Base-by-base conservation (phyloP, 2,888 invertebrate genomes). In the Entomobrya multifasciata region DNA sequence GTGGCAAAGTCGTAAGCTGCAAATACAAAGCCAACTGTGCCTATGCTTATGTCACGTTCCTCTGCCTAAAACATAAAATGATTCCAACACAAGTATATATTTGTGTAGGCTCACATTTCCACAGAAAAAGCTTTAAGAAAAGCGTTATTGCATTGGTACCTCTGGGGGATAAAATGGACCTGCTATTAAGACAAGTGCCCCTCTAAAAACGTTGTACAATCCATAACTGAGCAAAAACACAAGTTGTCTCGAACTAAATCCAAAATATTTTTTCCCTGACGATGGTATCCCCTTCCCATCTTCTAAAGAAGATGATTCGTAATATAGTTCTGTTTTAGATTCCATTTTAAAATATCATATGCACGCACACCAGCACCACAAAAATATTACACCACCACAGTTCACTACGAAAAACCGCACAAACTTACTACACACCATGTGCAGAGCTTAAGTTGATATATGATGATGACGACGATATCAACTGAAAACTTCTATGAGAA, bases 81-180 rank as follows among this genome's bases (percentile, higher is more conserved):
- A n/a, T n/a, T n/a, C n/a, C n/a, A n/a, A n/a, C n/a, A n/a, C n/a
- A n/a, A n/a, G n/a, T n/a, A n/a, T n/a, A n/a, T n/a, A n/a, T n/a
- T n/a, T n/a, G n/a, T n/a, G n/a, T n/a, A n/a, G n/a, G n/a, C n/a
- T n/a, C n/a, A n/a, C n/a, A n/a, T n/a, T n/a, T n/a, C n/a, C n/a
- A n/a, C n/a, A n/a, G n/a, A n/a, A n/a, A n/a, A n/a, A n/a, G n/a
- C n/a, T 17, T 41, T 41, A 67, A 25, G n/a, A 0, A 44, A 2
- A 5, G 17, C 36, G 8, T 6, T 36, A 70, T 27, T 13, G 15
- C 41, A 36, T 13, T 36, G 27, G 25, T 10, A 89, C 89, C 85
- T 87, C 88, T 0, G 88, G 87, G 44, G 89, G 89, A 55, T 87
- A 89, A 57, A 87, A 87, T 15, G 89, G 89, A 0, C 88, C 88